phyloP scores from a whole-genome alignment of 1,140 invertebrate species.

The Tetranychus cinnabarinus region DNA sequence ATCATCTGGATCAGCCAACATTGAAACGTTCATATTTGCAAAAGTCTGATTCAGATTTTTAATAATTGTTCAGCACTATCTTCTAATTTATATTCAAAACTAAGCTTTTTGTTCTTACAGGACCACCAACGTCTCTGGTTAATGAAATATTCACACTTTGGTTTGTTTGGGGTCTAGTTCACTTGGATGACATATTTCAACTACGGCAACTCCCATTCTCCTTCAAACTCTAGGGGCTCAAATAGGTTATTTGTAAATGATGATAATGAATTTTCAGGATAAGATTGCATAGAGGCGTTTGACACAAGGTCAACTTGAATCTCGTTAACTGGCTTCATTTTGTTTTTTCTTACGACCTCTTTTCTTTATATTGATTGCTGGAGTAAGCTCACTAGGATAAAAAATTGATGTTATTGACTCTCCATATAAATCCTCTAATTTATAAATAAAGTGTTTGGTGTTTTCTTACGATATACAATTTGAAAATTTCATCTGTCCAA shows the following conservation, averaged over 20 bases:
- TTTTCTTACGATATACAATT: neutral
- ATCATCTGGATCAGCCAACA: neutral
- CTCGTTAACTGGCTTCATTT: too few species aligned
- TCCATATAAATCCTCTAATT: neutral
- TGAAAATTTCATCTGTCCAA: neutral
- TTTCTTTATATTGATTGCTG: neutral
- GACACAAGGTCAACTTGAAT: neutral
- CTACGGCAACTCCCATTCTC: neutral
- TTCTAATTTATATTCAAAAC: neutral
- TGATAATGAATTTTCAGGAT: neutral
- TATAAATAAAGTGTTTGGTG: neutral
- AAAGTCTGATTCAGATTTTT: neutral
- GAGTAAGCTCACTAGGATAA: neutral
- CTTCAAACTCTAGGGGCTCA: neutral
- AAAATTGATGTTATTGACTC: neutral
- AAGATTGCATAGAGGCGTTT: neutral
- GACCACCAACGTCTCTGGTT: neutral
- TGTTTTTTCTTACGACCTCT: too few species aligned
- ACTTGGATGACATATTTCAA: neutral
- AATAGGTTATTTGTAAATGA: neutral
- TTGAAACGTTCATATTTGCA: too few species aligned
- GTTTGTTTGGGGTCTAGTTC: neutral
- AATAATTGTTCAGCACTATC: neutral
- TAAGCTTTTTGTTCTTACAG: neutral
- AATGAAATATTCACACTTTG: neutral